These are phyloP conservation scores for Bufo bufo DNA, from an alignment of 2,113 vertebrate species.

Conservation along the genomic window DNA sequence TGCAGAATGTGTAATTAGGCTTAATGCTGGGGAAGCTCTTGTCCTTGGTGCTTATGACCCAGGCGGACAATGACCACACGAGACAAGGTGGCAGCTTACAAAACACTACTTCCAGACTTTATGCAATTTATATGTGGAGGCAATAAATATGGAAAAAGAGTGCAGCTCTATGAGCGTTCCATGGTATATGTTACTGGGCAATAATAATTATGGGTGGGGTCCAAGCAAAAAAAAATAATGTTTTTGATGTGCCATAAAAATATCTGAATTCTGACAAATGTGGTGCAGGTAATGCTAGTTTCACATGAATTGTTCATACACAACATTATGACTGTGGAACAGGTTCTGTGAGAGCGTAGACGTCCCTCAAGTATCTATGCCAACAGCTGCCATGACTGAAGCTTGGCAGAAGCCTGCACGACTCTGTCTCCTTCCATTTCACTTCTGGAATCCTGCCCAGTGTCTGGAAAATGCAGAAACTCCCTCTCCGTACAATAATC, in stretches of 20 bases:
- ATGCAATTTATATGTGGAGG: too few relatives aligned
- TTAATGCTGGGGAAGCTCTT: not conserved
- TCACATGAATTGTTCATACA: not conserved
- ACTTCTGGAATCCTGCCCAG: not conserved
- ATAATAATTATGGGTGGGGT: not conserved
- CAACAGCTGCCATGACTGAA: not conserved
- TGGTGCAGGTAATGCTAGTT: not conserved
- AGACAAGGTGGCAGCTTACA: not conserved
- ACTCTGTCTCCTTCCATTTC: not conserved
- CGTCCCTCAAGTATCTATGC: not conserved
- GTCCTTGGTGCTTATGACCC: conserved; percentile 5
- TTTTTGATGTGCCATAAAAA: not conserved
- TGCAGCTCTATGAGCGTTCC: too few relatives aligned
- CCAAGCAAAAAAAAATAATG: not conserved
- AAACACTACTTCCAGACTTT: not conserved
- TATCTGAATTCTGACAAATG: not conserved
- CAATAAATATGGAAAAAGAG: too few relatives aligned
- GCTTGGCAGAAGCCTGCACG: conserved; percentile 14
- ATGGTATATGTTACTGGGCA: too few relatives aligned
- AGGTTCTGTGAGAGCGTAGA: not conserved
- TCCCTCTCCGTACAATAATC: not conserved
- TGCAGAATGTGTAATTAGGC: conserved; percentile 19
- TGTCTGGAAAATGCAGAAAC: not conserved
- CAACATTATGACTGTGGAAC: not conserved
- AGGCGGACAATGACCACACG: not conserved